Conservation (phyloP, 2,797 vertebrate species). For the Oryzias sinensis region DNA sequence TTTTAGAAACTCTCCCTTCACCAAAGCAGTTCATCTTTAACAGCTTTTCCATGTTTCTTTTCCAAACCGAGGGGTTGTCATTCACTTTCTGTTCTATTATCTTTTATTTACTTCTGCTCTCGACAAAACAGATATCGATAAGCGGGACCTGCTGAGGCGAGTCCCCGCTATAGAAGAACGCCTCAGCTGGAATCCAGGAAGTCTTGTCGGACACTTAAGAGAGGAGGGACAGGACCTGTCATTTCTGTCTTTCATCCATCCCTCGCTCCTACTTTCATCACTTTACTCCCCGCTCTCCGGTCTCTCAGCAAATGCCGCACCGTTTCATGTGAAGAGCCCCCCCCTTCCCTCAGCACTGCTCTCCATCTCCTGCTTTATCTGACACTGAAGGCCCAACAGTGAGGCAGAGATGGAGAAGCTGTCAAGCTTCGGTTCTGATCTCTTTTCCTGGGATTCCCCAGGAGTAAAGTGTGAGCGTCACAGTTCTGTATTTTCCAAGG, state of each 20-base stretch:
- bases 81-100: conserved; percentile 16
- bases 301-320: conserved; percentile 24
- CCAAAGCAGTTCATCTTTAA: conserved; percentile 34
- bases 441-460: conserved; percentile 26
- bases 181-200: conserved; percentile 40
- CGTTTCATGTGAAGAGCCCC: conserved; percentile 37
- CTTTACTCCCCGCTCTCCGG: conserved; percentile 38
- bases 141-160: conserved; percentile 32
- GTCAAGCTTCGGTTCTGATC: conserved; percentile 45
- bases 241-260: conserved; percentile 41
- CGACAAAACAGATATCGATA: conserved; percentile 38
- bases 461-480: conserved; percentile 5
- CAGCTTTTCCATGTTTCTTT: conserved; percentile 44
- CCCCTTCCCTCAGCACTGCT: conserved; percentile 22
- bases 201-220: conserved; percentile 28
- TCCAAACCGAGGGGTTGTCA: conserved; percentile 21
- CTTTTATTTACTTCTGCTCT: conserved; percentile 1
- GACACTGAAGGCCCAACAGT: conserved; percentile 31
- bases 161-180: conserved; percentile 13
- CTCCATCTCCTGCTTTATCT: conserved; percentile 10
- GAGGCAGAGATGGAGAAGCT: conserved; percentile 38
- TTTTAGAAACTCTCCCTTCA: conserved; percentile 19
- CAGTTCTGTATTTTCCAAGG: conserved; percentile 15
- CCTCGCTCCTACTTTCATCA: conserved; percentile 20
- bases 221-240: conserved; percentile 26